Evolutionary conservation across 1,140 invertebrate species (phyloP).

Genomic region (Aphis gossypii): DNA sequence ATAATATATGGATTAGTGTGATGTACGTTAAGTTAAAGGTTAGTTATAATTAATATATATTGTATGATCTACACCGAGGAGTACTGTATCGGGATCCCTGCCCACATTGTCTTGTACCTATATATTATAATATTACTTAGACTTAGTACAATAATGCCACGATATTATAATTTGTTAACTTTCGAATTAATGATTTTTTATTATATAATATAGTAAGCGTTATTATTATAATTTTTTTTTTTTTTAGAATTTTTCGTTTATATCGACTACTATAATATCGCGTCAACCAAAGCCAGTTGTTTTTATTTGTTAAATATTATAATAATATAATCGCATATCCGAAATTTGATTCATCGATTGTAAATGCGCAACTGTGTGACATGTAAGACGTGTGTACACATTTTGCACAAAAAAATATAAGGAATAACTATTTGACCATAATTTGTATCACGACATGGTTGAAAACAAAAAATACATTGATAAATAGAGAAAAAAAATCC

Average conservation of each 20-base stretch:
- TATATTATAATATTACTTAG: background rate
- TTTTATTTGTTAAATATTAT: slow-evolving; percentile 25
- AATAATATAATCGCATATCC: background rate
- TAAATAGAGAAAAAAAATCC: background rate
- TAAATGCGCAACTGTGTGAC: background rate
- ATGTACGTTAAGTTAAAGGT: background rate
- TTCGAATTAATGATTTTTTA: background rate
- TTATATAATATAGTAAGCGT: background rate
- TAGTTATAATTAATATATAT: background rate
- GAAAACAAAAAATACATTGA: background rate
- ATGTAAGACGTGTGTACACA: background rate
- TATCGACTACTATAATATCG: background rate
- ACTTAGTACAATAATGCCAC: background rate
- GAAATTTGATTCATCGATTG: background rate
- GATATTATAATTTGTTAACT: background rate
- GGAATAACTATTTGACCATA: background rate
- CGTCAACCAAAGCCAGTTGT: background rate
- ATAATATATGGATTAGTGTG: background rate
- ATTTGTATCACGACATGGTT: background rate
- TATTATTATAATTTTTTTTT: background rate
- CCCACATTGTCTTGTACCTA: background rate
- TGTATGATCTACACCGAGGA: background rate
- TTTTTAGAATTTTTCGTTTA: background rate
- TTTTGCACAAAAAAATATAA: background rate
- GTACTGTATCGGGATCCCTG: background rate